Conservation (phyloP, 2,113 vertebrate species). For the Pristiophorus japonicus region DNA sequence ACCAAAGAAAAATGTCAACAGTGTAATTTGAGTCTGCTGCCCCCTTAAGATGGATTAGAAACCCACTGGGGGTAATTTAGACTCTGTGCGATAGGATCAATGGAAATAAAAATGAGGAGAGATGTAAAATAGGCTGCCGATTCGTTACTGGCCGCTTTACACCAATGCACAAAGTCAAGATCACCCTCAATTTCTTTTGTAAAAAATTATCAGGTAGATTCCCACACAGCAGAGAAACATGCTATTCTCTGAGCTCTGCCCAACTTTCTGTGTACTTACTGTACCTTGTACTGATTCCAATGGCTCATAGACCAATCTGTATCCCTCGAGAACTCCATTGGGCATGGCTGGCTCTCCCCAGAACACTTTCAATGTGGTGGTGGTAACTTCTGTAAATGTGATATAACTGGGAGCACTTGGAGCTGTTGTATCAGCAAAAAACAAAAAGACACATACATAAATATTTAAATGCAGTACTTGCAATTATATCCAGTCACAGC, state of each 20-base stretch:
- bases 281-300: constrained; percentile 77
- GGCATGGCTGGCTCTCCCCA: constrained; percentile 78
- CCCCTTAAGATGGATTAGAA: background rate
- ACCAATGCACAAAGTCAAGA: background rate
- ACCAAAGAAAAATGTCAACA: background rate
- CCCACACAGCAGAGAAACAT: background rate
- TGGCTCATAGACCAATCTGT: constrained; percentile 84
- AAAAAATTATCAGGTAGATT: background rate
- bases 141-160: background rate
- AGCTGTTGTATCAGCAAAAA: constrained; percentile 55
- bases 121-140: background rate
- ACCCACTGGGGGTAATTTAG: background rate
- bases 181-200: background rate
- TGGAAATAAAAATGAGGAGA: background rate
- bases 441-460: constrained; percentile 2
- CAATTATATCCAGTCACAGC: background rate
- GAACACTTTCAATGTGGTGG: constrained; percentile 78
- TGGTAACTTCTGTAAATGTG: constrained; percentile 84
- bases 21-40: background rate
- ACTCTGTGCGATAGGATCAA: background rate
- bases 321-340: constrained; percentile 85
- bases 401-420: constrained; percentile 78
- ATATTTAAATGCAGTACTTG: background rate
- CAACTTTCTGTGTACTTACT: background rate
- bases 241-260: background rate